Base-by-base conservation (phyloP, 1,140 invertebrate species). In the Dendrolimus punctatus region DNA sequence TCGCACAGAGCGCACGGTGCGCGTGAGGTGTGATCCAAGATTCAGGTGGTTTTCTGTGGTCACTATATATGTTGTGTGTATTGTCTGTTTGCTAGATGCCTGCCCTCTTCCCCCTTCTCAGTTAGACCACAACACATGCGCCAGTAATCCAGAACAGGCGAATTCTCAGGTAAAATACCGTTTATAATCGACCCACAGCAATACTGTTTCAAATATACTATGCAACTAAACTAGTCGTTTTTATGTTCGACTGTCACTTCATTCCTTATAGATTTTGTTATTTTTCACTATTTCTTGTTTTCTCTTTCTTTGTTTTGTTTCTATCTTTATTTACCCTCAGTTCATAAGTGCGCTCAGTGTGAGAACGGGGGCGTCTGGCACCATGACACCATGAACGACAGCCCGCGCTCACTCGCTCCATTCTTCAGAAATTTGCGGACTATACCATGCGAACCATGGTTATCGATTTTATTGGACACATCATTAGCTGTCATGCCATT, bases 51-150 rank as follows among this genome's bases (percentile, higher is more conserved):
- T 86, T 75, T 86, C 83, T 86, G 80, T 86, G 83, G 80, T 85
- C 83, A 86, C 80, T 86, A 81, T 86, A 81, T 82, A 88, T 87
- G 87, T 88, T 83, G 87, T 87, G 87, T 88, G 87, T 88, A 87
- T 88, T 88, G 85, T 88, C 82, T 88, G 87, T 86, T 88, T 87
- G 87, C 87, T 88, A 91, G 90, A 91, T 91, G 90, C 90, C 90
- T 91, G 90, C 89, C 89, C 88, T 89, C 89, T 89, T 88, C 89
- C 90, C 88, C 85, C 85, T 88, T 90, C 90, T 90, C 89, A 90
- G 89, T 90, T 90, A 91, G 90, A 90, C 89, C 89, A 89, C 88
- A 88, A 87, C 88, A 89, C 87, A 87, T 86, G 78, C 82, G 85
- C 85, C 84, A 88, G 87, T 85, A 87, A 85, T 87, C 85, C 81